Base-by-base conservation (phyloP, 2,797 vertebrate genomes). In the Mastacembelus armatus region DNA sequence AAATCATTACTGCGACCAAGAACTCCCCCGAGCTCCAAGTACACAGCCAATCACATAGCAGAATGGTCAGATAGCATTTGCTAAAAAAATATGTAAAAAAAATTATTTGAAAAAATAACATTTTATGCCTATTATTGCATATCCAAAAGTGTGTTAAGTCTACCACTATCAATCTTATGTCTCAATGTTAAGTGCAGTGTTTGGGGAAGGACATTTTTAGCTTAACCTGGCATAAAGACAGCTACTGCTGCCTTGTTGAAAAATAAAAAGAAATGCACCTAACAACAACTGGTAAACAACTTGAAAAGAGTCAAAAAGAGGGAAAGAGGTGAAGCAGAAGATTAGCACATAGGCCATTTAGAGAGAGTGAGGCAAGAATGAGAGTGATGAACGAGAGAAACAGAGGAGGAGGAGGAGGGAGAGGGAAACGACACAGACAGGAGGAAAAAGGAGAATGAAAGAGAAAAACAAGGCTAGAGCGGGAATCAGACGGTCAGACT, bases 391-490 rank as follows among this genome's bases (percentile, higher is more conserved):
- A 76, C 33, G n/a, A 48, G 35, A 49, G 10, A 71, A 5, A 65
- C 36, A 32, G 39, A n/a, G n/a, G n/a, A n/a, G n/a, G n/a, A n/a
- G n/a, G n/a, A n/a, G 59, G 33, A 48, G 61, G 29, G 24, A 36
- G 16, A 47, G 14, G 32, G 50, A 29, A 49, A 55, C 29, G 27
- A 47, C 27, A n/a, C 47, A 65, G 52, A 65, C 24, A 5, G 49
- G 47, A 61, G 55, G 54, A 33, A 10, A 16, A 24, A 45, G 18
- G 36, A 52, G 12, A 33, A 10, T 3, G 1, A 29, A 26, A 26
- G 42, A 69, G 48, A 78, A 68, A 75, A 61, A 74, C 55, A 72
- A 71, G 43, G 55, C 56, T 10, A 69, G 66, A 79, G 27, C 45
- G 66, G 26, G 24, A 76, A 66, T 73, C 52, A 72, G 70, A 50